Base-by-base conservation (phyloP, 2,797 vertebrate genomes). In the Alcedo atthis region DNA sequence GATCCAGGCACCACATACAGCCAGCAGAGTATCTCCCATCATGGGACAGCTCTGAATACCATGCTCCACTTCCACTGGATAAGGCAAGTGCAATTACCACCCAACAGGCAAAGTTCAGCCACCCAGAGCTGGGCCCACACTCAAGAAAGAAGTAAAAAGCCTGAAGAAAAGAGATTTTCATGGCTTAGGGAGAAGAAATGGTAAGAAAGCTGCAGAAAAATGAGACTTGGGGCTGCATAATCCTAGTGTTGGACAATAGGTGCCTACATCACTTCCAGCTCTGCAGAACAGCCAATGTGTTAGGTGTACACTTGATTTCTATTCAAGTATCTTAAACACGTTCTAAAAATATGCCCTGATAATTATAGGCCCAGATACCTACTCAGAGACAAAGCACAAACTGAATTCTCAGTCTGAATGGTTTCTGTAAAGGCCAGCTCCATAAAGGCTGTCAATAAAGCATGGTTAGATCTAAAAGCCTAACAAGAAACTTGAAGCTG, bases 51-150 rank as follows among this genome's bases (percentile, higher is more conserved):
- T 81, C 9, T 42, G 46, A 49, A 80, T 25, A 12, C 5, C 1
- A 0, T 2, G 5, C 54, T 45, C 16, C 46, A 35, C 7, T n/a
- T 20, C 59, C 71, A 73, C 5, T 12, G 33, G 55, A 22, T 28
- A 76, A 25, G 13, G 48, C 42, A 58, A 18, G 6, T 45, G n/a
- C 4, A 53, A 14, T 33, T 28, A 83, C 35, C 18, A 54, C 33
- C 12, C 15, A 49, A 45, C 0, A 1, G 61, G 8, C 2, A 28
- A 28, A 42, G 9, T 22, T 42, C 43, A 76, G 57, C 67, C n/a
- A 28, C 15, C 10, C 59, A 49, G 32, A 53, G 37, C 25, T 54
- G 37, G 42, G 37, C 4, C 22, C 32, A 20, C 8, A 7, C 3
- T 6, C 2, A 20, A 61, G 17, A 35, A 76, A 71, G 37, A 16